Base-by-base conservation (phyloP, 2,797 vertebrate species). In the Poliocrania exsul region DNA sequence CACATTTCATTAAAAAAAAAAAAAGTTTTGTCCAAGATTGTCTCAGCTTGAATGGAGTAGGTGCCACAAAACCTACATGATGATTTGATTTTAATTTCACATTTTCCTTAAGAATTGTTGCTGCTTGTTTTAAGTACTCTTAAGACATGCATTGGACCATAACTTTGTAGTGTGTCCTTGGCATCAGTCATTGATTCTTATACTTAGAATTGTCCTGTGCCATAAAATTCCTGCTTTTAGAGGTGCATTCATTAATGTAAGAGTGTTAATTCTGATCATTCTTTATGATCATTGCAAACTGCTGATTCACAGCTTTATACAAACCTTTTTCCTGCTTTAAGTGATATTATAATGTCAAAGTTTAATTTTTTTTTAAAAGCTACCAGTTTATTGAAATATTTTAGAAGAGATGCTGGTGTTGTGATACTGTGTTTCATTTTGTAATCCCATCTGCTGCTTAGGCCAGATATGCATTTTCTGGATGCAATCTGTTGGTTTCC, bases 401-500 rank as follows among this genome's bases (percentile, higher is more conserved):
- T 90, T 72, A 72, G 26, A 97, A 96, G 93, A 96, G 65, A 92
- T 97, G 73, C 90, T 94, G 51, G 90, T 92, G 93, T 97, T 97
- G 97, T 98, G 98, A 98, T 97, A 91, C 24, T 97, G 92, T 98
- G 95, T 98, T 98, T 98, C 97, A 94, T 98, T 98, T 98, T 98
- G 97, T 98, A 96, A 98, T 96, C 96, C 97, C 96, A 95, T 97
- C 96, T 97, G 97, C 98, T 98, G 94, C 98, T 94, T 98, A 99
- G 98, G 98, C 98, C 98, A 98, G 98, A 99, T 98, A 98, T 98
- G 97, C 98, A 99, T 97, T 99, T 99, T 98, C 98, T 99, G 97
- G 98, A 99, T 98, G 98, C 98, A 97, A 99, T 99, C 97, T 99
- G 98, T 98, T 99, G 98, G 98, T 99, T 99, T 97, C 98, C 98